Percentiles rank a stretch among this genome's conserved stretches.
Conservation (phyloP, 1,140 invertebrate species). For the Drosophila littoralis region DNA sequence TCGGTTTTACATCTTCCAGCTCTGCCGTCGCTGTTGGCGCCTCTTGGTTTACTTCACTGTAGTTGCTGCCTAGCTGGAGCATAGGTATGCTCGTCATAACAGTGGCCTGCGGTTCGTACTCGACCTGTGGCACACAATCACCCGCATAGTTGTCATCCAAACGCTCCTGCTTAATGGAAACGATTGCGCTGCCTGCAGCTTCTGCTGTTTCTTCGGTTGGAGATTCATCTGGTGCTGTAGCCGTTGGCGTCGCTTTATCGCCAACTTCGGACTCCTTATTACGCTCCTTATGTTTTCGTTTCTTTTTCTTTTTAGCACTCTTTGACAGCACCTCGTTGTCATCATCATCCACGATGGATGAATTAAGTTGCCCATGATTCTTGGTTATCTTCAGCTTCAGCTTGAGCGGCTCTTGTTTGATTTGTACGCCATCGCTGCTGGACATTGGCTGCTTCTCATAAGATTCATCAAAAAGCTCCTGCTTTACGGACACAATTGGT, state of each 20-base stretch:
- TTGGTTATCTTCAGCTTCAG: conserved; percentile 81
- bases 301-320: conserved; percentile 79
- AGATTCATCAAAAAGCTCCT: conserved; percentile 47
- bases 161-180: conserved; percentile 67
- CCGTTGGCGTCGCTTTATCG: conserved; percentile 5
- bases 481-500: conserved; percentile 40
- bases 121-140: background rate
- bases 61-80: conserved; percentile 60
- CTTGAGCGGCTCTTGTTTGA: conserved; percentile 67
- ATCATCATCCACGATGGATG: conserved; percentile 75
- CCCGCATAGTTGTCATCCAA: conserved; percentile 31
- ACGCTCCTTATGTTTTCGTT: conserved; percentile 69
- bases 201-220: background rate
- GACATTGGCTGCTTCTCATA: conserved; percentile 20
- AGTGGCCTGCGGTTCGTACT: conserved; percentile 43
- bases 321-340: conserved; percentile 44
- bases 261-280: conserved; percentile 33
- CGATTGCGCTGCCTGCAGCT: background rate
- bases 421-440: conserved; percentile 20
- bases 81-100: conserved; percentile 80
- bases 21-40: background rate
- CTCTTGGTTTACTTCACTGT: conserved; percentile 9
- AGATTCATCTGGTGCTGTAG: background rate
- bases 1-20: conserved; percentile 73
- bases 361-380: conserved; percentile 78